Percentiles rank a stretch among this genome's conserved stretches.
Conservation (phyloP, 2,888 invertebrate genomes). For the Drosophila melanocephala region DNA sequence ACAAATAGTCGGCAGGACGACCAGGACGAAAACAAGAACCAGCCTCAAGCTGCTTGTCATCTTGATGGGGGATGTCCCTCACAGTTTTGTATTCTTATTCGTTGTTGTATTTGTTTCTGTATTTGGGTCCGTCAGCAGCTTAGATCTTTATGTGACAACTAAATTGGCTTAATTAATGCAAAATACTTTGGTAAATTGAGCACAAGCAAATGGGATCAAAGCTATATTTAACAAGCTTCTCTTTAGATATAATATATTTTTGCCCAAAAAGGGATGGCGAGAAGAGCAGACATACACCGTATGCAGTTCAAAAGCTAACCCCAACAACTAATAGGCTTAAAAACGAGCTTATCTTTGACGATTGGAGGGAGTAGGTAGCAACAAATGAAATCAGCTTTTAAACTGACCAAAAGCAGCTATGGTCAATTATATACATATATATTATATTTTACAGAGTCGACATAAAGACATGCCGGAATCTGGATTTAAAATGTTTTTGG, state of each 20-base stretch:
- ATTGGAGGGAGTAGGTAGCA: background rate
- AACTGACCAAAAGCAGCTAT: background rate
- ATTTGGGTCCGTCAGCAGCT: conserved; percentile 13
- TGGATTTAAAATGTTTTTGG: background rate
- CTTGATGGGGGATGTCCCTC: background rate
- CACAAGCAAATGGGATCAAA: conserved; percentile 57
- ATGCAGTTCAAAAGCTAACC: conserved; percentile 10
- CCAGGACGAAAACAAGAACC: background rate
- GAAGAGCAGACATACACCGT: background rate
- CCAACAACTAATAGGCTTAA: conserved; percentile 39
- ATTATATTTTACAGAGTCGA: background rate
- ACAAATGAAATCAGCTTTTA: background rate
- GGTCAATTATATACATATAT: background rate
- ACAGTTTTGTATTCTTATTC: conserved; percentile 6
- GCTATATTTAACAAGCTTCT: conserved; percentile 55
- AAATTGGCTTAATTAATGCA: conserved; percentile 74
- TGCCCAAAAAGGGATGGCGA: conserved; percentile 10
- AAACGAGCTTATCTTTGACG: conserved; percentile 7
- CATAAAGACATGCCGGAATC: background rate
- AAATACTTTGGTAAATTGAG: conserved; percentile 64
- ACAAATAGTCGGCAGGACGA: conserved; percentile 13
- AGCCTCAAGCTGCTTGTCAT: conserved; percentile 6
- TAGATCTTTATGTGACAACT: conserved; percentile 34
- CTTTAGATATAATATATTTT: conserved; percentile 34
- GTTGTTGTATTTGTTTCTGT: background rate